Evolutionary conservation across 2,888 invertebrate species (phyloP).

Genomic region (Cerastoderma edule): DNA sequence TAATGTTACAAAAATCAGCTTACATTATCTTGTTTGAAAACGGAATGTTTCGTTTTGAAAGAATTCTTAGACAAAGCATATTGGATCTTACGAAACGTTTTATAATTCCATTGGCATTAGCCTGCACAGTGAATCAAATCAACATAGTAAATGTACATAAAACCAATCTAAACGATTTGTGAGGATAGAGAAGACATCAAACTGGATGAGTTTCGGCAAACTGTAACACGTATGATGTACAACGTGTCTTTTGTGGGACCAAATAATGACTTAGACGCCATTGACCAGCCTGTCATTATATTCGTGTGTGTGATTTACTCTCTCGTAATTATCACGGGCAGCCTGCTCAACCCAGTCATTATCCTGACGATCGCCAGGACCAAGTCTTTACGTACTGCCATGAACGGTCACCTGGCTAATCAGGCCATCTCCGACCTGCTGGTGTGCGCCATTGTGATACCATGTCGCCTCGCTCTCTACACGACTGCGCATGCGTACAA

Average conservation of each 20-base stretch:
- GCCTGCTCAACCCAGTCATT: constrained; percentile 24
- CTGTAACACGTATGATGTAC: too few species aligned
- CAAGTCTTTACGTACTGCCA: constrained; percentile 60
- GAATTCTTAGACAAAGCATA: too few species aligned
- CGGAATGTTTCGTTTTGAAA: too few species aligned
- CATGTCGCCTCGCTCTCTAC: constrained; percentile 58
- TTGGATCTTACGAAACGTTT: too few species aligned
- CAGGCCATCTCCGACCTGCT: constrained; percentile 61
- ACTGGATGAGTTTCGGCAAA: too few species aligned
- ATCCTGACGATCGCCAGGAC: constrained; percentile 37
- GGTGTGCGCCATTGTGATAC: constrained; percentile 63
- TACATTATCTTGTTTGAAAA: too few species aligned
- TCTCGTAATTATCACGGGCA: neutral
- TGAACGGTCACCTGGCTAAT: constrained; percentile 66
- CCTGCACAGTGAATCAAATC: too few species aligned
- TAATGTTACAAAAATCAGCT: too few species aligned
- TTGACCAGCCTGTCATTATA: neutral
- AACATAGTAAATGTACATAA: neutral
- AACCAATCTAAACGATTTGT: neutral
- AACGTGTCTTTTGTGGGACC: neutral
- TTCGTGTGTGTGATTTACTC: constrained; percentile 8
- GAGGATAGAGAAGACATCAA: neutral
- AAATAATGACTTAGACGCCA: too few species aligned
- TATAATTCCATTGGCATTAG: too few species aligned
- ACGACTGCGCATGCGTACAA: neutral